Conservation (phyloP, 92 coral and sea anemone genomes). For the Palythoa grandiflora region DNA sequence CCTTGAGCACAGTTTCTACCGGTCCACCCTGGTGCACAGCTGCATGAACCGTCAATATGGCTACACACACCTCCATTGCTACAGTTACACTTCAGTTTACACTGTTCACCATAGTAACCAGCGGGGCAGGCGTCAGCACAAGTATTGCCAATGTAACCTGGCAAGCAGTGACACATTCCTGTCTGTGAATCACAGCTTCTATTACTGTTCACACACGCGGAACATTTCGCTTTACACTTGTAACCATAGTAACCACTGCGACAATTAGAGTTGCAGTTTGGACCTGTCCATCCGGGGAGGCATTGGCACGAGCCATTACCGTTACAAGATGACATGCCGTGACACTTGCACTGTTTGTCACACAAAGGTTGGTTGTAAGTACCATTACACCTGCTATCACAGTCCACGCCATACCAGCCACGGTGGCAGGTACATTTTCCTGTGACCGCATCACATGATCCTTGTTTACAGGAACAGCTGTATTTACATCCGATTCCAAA, state of each 20-base stretch:
- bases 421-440: neutral
- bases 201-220: slow-evolving; percentile 68
- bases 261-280: slow-evolving; percentile 63
- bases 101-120: slow-evolving; percentile 74
- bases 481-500: slow-evolving; percentile 53
- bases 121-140: slow-evolving; percentile 76
- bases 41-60: slow-evolving; percentile 74
- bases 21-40: slow-evolving; percentile 78
- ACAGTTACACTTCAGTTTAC: slow-evolving; percentile 68
- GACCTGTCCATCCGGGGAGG: slow-evolving; percentile 75
- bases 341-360: slow-evolving; percentile 61
- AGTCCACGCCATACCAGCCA: slow-evolving; percentile 27
- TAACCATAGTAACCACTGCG: slow-evolving; percentile 59
- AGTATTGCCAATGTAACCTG: slow-evolving; percentile 78
- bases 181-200: slow-evolving; percentile 63
- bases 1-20: slow-evolving; percentile 75
- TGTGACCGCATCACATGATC: slow-evolving; percentile 16
- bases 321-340: slow-evolving; percentile 62
- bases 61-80: slow-evolving; percentile 64
- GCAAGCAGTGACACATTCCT: slow-evolving; percentile 69
- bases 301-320: slow-evolving; percentile 78
- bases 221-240: slow-evolving; percentile 68
- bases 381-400: slow-evolving; percentile 58
- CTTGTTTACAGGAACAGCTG: slow-evolving; percentile 34
- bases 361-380: slow-evolving; percentile 64